Conservation (phyloP, 2,797 vertebrate genomes). For the Peromyscus aztecus region DNA sequence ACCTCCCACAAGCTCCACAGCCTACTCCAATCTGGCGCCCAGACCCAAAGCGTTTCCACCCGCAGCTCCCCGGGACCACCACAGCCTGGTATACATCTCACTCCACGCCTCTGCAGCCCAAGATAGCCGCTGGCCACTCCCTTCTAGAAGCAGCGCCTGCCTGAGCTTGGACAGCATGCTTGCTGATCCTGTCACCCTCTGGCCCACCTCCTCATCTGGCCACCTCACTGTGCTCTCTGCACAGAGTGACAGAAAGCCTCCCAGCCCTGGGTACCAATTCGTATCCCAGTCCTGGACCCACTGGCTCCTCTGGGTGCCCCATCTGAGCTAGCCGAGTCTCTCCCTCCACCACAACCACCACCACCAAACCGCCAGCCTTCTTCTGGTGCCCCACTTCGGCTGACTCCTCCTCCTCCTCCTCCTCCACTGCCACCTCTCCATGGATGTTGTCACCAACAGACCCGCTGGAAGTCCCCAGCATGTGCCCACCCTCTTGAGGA, state of each 20-base stretch:
- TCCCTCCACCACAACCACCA: accelerated
- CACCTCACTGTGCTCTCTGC: accelerated
- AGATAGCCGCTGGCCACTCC: not conserved
- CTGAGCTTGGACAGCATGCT: not conserved
- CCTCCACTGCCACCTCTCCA: accelerated
- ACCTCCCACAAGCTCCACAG: conserved; percentile 17
- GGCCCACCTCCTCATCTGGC: not conserved
- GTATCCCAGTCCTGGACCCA: not conserved
- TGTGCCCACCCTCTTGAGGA: not conserved
- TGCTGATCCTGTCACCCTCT: not conserved
- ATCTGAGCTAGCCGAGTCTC: not conserved
- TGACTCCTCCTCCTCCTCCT: too few relatives aligned
- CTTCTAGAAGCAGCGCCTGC: accelerated
- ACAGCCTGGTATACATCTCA: accelerated
- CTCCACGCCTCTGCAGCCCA: not conserved
- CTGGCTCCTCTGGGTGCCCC: not conserved
- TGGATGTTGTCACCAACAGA: accelerated
- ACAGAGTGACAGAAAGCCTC: not conserved
- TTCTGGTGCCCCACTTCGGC: accelerated
- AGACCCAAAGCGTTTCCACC: not conserved
- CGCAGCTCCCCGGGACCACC: not conserved
- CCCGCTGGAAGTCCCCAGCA: not conserved
- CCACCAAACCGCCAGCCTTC: not conserved
- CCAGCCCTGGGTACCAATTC: not conserved
- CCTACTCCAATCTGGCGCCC: conserved; percentile 70